These are phyloP conservation scores for Gari tellinella DNA, from an alignment of 2,888 invertebrate species.

Conservation along the genomic window DNA sequence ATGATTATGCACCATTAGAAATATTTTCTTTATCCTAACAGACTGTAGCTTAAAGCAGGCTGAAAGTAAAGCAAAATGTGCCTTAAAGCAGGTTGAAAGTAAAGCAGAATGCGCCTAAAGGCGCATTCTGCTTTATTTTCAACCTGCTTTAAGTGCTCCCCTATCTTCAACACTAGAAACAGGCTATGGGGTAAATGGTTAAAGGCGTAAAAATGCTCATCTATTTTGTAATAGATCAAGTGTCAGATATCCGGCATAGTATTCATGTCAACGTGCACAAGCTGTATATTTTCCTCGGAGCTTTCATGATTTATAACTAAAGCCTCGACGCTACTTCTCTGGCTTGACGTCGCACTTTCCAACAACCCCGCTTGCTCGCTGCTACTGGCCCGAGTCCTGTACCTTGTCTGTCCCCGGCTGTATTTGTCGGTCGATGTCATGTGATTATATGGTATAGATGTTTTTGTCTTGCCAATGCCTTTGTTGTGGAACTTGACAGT, in stretches of 20 bases:
- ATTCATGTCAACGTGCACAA: conserved; percentile 54
- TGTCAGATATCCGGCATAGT: conserved; percentile 50
- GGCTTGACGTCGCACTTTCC: conserved; percentile 70
- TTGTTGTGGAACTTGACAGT: conserved; percentile 59
- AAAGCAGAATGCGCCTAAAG: no score
- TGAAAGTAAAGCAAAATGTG: no score
- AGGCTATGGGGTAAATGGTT: no score
- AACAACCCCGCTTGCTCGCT: conserved; percentile 69
- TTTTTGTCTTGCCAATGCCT: conserved; percentile 55
- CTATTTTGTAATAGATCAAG: no score
- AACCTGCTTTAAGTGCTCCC: no score
- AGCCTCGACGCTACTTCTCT: conserved; percentile 64
- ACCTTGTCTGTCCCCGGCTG: conserved; percentile 55
- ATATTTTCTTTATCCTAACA: no score
- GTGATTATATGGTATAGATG: conserved; percentile 61
- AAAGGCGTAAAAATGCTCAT: no score
- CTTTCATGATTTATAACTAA: conserved; percentile 39
- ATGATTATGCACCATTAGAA: no score
- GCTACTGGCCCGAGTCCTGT: conserved; percentile 63
- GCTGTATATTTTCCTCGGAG: conserved; percentile 48
- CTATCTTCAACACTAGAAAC: no score
- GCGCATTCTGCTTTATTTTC: no score
- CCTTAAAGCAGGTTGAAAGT: no score
- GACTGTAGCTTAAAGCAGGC: no score
- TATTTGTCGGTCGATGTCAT: conserved; percentile 45